Conservation (phyloP, 1,140 invertebrate genomes). For the Gryon sp. region DNA sequence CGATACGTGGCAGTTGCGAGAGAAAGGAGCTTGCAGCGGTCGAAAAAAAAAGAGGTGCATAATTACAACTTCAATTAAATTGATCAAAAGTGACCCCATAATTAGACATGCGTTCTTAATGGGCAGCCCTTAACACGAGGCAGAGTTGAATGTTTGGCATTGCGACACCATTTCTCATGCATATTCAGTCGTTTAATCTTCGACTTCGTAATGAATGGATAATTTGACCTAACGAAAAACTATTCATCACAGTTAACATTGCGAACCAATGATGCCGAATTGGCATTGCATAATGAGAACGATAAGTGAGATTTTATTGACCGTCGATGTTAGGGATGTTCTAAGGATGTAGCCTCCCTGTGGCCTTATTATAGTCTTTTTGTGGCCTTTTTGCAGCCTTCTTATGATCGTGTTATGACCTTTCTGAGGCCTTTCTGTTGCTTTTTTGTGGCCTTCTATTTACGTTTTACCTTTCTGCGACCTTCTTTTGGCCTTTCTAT, state of each 20-base stretch:
- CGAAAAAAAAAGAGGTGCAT: no score
- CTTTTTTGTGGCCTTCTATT: no score
- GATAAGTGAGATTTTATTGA: slow-evolving; percentile 36
- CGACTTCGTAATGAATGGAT: not conserved
- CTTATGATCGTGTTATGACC: no score
- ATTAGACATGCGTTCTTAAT: slow-evolving; percentile 5
- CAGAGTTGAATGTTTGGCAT: not conserved
- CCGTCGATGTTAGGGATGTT: no score
- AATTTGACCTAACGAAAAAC: slow-evolving; percentile 9
- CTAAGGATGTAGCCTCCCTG: no score
- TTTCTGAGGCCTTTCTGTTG: no score
- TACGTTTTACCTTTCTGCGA: no score
- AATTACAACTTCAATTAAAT: not conserved
- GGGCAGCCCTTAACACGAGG: not conserved
- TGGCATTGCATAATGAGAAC: slow-evolving; percentile 10
- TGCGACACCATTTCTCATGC: slow-evolving; percentile 4
- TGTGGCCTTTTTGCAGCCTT: no score
- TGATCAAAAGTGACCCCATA: not conserved
- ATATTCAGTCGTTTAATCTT: slow-evolving; percentile 25
- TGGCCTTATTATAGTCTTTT: no score
- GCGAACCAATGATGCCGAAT: slow-evolving; percentile 13
- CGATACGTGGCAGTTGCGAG: no score
- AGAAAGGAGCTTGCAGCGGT: no score
- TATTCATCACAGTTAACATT: not conserved
- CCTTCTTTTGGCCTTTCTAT: no score